Evolutionary conservation across 2,888 invertebrate genomes (phyloP).

Genomic region (Amaurobius ferox): DNA sequence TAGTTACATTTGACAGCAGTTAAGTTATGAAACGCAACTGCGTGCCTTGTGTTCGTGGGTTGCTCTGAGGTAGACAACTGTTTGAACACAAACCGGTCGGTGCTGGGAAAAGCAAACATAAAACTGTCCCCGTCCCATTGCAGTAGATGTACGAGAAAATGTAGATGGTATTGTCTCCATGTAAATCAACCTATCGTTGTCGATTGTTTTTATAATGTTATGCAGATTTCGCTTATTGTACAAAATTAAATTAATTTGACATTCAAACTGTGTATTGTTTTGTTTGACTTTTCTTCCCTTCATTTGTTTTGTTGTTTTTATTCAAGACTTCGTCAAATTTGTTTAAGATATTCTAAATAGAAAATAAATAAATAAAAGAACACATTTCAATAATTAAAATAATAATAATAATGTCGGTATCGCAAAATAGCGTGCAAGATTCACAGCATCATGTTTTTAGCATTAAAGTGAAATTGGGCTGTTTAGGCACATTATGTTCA

Average conservation of each 20-base stretch:
- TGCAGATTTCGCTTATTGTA: conserved; percentile 59
- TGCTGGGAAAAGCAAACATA: conserved; percentile 42
- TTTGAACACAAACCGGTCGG: conserved; percentile 52
- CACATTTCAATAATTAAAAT: no score
- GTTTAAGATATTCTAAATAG: background rate
- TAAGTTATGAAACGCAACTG: no score
- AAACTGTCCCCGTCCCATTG: conserved; percentile 22
- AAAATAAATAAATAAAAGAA: no score
- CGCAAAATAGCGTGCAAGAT: no score
- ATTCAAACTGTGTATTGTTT: conserved; percentile 25
- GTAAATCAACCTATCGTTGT: conserved; percentile 47
- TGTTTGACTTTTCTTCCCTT: background rate
- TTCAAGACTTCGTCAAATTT: no score
- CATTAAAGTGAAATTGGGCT: no score
- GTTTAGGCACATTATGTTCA: no score
- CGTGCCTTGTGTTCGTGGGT: conserved; percentile 12
- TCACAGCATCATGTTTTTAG: no score
- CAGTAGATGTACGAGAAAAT: conserved; percentile 30
- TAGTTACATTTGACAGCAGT: no score
- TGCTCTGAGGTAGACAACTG: conserved; percentile 20
- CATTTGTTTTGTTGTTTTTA: no score
- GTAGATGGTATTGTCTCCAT: conserved; percentile 28
- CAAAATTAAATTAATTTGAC: conserved; percentile 68
- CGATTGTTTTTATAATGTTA: conserved; percentile 60
- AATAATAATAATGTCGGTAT: no score